These are phyloP conservation scores for Daktulosphaira vitifoliae DNA, from an alignment of 1,140 invertebrate genomes.

Conservation along the genomic window DNA sequence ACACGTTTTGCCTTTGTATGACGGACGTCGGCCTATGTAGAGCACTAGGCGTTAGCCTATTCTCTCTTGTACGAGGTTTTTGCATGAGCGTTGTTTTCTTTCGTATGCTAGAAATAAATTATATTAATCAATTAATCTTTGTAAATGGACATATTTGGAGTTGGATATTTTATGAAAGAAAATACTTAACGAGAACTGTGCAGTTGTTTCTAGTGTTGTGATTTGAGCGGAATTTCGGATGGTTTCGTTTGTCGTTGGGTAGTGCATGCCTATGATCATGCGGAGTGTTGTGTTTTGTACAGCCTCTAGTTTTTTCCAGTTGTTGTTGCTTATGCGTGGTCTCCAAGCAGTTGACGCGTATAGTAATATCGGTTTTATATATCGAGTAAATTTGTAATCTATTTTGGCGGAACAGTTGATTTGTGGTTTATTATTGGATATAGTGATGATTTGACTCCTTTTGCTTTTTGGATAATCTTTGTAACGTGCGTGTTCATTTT, in stretches of 20 bases:
- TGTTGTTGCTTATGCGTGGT: background rate
- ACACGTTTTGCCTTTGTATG: too few species aligned
- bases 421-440: background rate
- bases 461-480: background rate
- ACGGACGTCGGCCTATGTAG: too few species aligned
- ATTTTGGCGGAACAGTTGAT: background rate
- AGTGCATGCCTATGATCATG: background rate
- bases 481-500: background rate
- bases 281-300: background rate
- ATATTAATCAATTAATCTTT: background rate
- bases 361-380: background rate
- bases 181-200: background rate
- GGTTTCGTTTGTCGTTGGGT: background rate
- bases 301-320: background rate
- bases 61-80: too few species aligned
- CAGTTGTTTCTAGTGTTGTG: background rate
- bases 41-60: too few species aligned
- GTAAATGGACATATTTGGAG: background rate
- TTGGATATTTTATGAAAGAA: background rate
- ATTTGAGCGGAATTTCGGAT: background rate
- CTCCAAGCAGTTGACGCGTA: background rate
- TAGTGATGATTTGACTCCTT: background rate
- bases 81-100: too few species aligned
- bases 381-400: background rate
- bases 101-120: too few species aligned